Evolutionary conservation across 2,113 vertebrate species (phyloP), one percentile per base, ranked within the genome.

Genomic region (Oceanodroma tethys): DNA sequence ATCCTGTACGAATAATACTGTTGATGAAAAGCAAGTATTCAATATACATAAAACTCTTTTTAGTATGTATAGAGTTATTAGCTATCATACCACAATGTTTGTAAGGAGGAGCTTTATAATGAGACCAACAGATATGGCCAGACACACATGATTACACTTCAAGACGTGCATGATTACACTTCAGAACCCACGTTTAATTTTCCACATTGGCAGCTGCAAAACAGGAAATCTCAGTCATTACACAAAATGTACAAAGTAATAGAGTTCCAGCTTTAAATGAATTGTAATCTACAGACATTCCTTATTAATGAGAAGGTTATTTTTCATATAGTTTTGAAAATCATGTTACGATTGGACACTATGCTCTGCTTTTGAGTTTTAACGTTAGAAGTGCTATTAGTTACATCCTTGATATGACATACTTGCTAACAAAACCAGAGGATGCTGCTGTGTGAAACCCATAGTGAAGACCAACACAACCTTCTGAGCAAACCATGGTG

Each of bases 361-460:
- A 14, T 60, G 13, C 5, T 68, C 22, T 11, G 12, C 10, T 47
- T 91, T 19, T 34, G 48, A 84, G 5, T 36, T 60, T 45, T 83
- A 68, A 11, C n/a, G 4, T 70, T 53, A 48, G 27, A 65, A 47
- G 8, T 34, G 5, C 5, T 81, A 10, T n/a, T 43, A 55, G 14
- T 81, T 81, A 26, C 38, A 47, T 36, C 15, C 19, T 47, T 74
- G 13, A 22, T 36, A 65, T 10, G 22, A 30, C 0, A 7, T 40
- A 58, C 27, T 85, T 81, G 30, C 12, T 26, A 59, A 47, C 3
- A 70, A 53, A 74, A 68, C 5, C 16, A 52, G 18, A 29, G 3
- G 9, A 26, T 1, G 4, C 7, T 5, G 12, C 14, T 20, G 7
- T 43, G 10, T 55, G 19, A 65, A 26, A 68, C 7, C 2, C 1